Base-by-base conservation (phyloP, 2,113 vertebrate species). In the human (Homo sapiens) region DNA sequence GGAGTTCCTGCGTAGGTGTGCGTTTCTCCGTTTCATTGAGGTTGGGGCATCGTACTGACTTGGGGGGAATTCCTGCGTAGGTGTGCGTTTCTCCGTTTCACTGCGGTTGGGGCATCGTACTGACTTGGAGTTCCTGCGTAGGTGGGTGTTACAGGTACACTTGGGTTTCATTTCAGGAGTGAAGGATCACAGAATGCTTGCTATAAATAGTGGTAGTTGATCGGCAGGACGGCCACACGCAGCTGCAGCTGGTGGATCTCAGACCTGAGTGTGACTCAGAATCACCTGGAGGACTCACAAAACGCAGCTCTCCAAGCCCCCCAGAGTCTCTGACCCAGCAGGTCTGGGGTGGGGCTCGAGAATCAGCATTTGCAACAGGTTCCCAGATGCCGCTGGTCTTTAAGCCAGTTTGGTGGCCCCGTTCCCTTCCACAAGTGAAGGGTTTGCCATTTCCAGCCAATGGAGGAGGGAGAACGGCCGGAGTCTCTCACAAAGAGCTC, bases 141-240 rank as follows among this genome's bases (percentile, higher is more conserved):
- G 16, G n/a, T 27, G 57, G 30, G 8, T 57, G 59, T 52, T 12
- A 8, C 1, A 50, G 11, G 7, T 17, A n/a, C 1, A 43, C 30
- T 23, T 12, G 27, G 64, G 27, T 61, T n/a, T 70, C 38, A 57
- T 22, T 70, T 45, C 61, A 11, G 23, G 61, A 30, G 50, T 30
- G 16, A 38, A 40, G 57, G 6, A 48, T 57, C 27, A 25, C 30
- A 13, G 45, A 80, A 70, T 20, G 20, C 84, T 10, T 23, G 20
- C 8, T 43, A 18, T 66, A 43, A 52, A 27, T 55, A 35, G 48
- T 6, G 14, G 16, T 10, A 11, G 48, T n/a, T n/a, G 27, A 70
- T 30, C n/a, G 4, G 45, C 38, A 45, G 48, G 6, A 3, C 1
- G 18, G n/a, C 27, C 25, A 20, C 72, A 27, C 0, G 0, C 78